Base-by-base conservation (phyloP, 1,140 invertebrate genomes). In the Cydia strobilella region DNA sequence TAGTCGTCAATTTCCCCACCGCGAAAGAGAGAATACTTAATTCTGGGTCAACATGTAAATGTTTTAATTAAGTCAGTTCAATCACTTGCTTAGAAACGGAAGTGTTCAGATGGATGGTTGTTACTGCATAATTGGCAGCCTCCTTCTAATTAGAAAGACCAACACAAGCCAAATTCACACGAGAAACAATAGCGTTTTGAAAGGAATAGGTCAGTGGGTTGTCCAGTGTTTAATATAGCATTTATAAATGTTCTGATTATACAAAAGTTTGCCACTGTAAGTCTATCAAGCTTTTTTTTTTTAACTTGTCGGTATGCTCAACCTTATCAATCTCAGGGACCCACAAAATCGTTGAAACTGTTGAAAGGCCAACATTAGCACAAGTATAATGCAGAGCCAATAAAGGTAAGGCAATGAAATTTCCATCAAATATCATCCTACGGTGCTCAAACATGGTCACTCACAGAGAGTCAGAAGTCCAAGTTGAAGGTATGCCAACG, bases 101-200 rank as follows among this genome's bases (percentile, higher is more conserved):
- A 59, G 20, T 54, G 7, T 59, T 23, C 3, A 59, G 20, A 59
- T 59, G 20, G 20, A 59, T 59, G 54, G 54, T 59, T 59, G 48
- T 51, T 51, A 48, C 45, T 48, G 15, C n/a, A 23, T 20, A 59
- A 59, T 59, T 59, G 9, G 20, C 18, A 12, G 54, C 54, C 54
- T 23, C 54, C 20, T 10, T 23, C 54, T 59, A 59, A 59, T 59
- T 59, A 59, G 20, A 59, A 59, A 59, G 20, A 59, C 10, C 54
- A 59, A 59, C n/a, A n/a, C n/a, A n/a, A n/a, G n/a, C n/a, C n/a
- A n/a, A 20, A 59, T 59, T 59, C 54, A 59, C 54, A 59, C 20
- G 54, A 18, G 18, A 59, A 59, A 59, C 54, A 59, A 59, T 23
- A 59, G 54, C 15, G n/a, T 59, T 59, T 23, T 59, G 54, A 59